phyloP scores from a whole-genome alignment of 2,888 invertebrate genomes.

The Drosophila lacicola region DNA sequence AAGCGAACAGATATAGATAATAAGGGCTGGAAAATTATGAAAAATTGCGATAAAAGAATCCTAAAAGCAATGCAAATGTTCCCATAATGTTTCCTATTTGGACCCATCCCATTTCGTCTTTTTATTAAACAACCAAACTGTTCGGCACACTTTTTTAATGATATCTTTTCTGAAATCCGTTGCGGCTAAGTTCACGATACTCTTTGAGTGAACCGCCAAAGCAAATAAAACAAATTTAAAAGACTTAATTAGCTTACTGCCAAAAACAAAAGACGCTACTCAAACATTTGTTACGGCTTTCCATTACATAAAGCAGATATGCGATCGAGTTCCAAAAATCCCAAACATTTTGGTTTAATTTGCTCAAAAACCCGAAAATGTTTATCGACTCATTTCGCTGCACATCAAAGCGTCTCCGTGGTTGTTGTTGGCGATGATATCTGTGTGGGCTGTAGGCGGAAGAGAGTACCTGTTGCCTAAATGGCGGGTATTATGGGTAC shows the following conservation, averaged over 20 bases:
- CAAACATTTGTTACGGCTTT: conserved; percentile 43
- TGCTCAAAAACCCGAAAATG: conserved; percentile 27
- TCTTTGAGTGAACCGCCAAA: conserved; percentile 16
- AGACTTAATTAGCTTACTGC: conserved; percentile 64
- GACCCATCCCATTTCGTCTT: neutral
- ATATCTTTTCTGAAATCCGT: conserved; percentile 10
- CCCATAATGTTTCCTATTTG: neutral
- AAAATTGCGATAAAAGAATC: no score
- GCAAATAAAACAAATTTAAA: conserved; percentile 50
- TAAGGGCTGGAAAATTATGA: no score
- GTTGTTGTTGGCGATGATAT: conserved; percentile 11
- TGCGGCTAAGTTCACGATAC: neutral
- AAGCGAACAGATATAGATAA: no score
- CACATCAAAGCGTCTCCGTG: conserved; percentile 42
- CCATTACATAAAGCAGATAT: conserved; percentile 62
- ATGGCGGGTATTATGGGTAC: conserved; percentile 4
- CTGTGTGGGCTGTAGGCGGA: conserved; percentile 48
- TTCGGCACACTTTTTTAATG: conserved; percentile 29
- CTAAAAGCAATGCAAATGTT: no score
- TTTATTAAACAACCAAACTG: neutral
- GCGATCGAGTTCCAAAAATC: conserved; percentile 21
- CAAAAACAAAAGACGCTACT: conserved; percentile 38
- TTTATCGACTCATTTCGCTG: conserved; percentile 48
- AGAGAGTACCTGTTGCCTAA: conserved; percentile 29
- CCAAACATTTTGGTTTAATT: conserved; percentile 10